Evolutionary conservation across 2,113 vertebrate genomes (phyloP).

Genomic region (Pogona vitticeps): DNA sequence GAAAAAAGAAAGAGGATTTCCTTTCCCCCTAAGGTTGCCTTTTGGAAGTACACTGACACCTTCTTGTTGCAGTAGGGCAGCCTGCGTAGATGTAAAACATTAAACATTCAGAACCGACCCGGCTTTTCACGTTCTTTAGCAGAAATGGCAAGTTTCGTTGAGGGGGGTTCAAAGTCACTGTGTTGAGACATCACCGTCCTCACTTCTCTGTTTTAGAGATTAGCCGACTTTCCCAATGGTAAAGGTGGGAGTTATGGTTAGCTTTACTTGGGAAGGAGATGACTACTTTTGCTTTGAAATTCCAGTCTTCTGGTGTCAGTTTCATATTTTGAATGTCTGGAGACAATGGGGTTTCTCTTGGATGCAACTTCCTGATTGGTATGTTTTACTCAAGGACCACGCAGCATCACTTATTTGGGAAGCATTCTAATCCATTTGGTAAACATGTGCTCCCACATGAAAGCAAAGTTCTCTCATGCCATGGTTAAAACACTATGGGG

Average conservation of each 20-base stretch:
- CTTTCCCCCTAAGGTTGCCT: neutral
- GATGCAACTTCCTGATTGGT: constrained; percentile 70
- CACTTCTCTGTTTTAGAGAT: neutral
- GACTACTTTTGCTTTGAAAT: constrained; percentile 55
- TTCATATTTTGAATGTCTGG: constrained; percentile 54
- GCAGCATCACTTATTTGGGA: constrained; percentile 42
- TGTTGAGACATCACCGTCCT: constrained; percentile 41
- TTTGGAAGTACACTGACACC: constrained; percentile 42
- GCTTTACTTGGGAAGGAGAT: constrained; percentile 44
- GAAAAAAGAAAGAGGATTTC: constrained; percentile 19
- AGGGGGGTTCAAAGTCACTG: constrained; percentile 44
- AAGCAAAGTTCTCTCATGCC: constrained; percentile 18
- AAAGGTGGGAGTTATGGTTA: constrained; percentile 28
- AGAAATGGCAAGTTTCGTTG: constrained; percentile 10
- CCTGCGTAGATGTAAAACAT: constrained; percentile 50
- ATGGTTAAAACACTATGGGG: neutral
- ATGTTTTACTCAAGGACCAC: constrained; percentile 45
- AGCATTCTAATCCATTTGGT: constrained; percentile 41
- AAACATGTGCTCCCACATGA: constrained; percentile 23
- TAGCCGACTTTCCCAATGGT: constrained; percentile 35
- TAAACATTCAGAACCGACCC: constrained; percentile 44
- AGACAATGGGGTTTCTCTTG: constrained; percentile 58
- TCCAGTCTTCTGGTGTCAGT: constrained; percentile 34
- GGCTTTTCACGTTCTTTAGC: neutral
- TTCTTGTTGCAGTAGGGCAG: neutral